Percentiles rank a stretch among this genome's conserved stretches.
These are phyloP conservation scores for Marmota monax DNA, from an alignment of 2,113 vertebrate genomes.

Conservation along the genomic window DNA sequence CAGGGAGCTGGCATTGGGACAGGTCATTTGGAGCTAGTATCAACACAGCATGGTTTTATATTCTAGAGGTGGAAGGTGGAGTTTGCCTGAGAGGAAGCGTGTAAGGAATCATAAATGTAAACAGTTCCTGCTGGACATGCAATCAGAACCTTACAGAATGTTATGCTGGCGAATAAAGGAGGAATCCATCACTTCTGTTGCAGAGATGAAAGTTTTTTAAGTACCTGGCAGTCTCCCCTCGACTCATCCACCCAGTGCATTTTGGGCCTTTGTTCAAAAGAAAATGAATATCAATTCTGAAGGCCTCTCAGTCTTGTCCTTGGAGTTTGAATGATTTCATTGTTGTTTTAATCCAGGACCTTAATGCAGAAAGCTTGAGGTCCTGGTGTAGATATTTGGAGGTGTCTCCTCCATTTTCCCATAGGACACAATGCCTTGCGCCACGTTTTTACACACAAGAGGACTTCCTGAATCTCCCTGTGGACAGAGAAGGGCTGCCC, in stretches of 20 bases:
- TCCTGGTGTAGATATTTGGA: not conserved
- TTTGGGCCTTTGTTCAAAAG: not conserved
- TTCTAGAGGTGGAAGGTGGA: not conserved
- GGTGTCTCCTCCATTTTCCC: rapidly evolving
- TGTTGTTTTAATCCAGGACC: not conserved
- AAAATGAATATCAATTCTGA: not conserved
- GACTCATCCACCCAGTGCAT: not conserved
- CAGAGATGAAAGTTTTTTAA: not conserved
- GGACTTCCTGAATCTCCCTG: not conserved
- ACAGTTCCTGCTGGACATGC: not conserved
- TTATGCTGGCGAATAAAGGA: not conserved
- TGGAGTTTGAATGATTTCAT: not conserved
- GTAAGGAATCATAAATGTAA: not conserved
- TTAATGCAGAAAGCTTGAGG: not conserved
- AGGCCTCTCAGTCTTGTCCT: not conserved
- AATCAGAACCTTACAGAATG: not conserved
- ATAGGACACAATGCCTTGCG: conserved; percentile 33
- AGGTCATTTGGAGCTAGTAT: not conserved
- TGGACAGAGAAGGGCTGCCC: not conserved
- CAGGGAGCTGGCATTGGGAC: not conserved
- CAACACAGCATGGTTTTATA: not conserved
- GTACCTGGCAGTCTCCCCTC: no score
- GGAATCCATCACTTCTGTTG: not conserved
- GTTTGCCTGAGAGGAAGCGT: not conserved
- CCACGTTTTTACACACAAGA: not conserved